Evolutionary conservation across 2,797 vertebrate species (phyloP), one percentile per base, ranked within the genome.

Genomic region (Manis pentadactyla): DNA sequence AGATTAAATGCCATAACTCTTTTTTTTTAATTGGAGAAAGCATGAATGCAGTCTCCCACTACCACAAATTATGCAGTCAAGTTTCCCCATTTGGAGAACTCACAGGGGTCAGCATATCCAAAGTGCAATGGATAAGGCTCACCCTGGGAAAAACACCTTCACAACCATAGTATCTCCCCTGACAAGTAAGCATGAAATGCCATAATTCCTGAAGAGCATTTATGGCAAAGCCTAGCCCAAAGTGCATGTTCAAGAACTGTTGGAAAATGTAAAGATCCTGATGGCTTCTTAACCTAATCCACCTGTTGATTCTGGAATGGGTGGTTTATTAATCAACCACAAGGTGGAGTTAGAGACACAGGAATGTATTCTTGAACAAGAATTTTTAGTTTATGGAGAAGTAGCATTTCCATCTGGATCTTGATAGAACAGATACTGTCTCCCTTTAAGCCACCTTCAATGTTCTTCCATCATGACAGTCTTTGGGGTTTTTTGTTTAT

Each of bases 261-360:
- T 49, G 23, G 2, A 31, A 90, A 61, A 21, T 34, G 4, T 63
- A 31, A 68, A 82, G 21, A 83, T 63, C 17, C 53, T 57, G 37
- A 53, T 81, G 15, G 2, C 53, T 75, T 89, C 46, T 95, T 77
- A 64, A 64, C n/a, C 10, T 61, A 39, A 39, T 42, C 63, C 25
- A 46, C 53, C 12, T 27, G 31, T 34, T 86, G 94, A 73, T 78
- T 23, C 27, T 37, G 25, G 15, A 46, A 74, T 59, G n/a, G 12
- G 71, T 79, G n/a, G 94, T 97, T 94, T 94, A 75, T 71, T 92
- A 1, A 46, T n/a, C 5, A 57, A 53, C 84, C 97, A 97, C 90
- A 85, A 96, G 97, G 15, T 90, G 97, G 97, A 49, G 68, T n/a
- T 71, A 94, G 68, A 96, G 46, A 74, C 63, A 93, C 14, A 92